phyloP scores from a whole-genome alignment of 2,797 vertebrate genomes.

The Rallus crepitans region DNA sequence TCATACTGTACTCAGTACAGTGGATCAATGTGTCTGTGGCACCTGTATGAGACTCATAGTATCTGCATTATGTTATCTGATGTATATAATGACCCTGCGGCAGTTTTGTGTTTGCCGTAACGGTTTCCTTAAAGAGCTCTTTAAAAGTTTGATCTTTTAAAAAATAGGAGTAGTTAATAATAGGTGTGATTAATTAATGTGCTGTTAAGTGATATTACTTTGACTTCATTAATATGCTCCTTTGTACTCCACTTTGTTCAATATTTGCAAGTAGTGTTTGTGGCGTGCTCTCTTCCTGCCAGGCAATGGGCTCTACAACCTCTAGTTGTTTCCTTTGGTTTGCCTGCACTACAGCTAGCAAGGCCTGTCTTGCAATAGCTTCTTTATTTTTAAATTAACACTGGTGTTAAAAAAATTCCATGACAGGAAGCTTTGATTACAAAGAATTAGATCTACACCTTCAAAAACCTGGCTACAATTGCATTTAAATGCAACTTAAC shows the following conservation, averaged over 20 bases:
- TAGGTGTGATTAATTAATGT: not conserved
- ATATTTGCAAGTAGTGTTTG: constrained; percentile 19
- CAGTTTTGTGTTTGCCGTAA: not conserved
- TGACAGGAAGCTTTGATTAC: not conserved
- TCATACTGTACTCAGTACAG: not conserved
- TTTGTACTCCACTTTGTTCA: not conserved
- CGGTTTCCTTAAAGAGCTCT: not conserved
- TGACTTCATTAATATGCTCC: constrained; percentile 3
- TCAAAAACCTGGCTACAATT: not conserved
- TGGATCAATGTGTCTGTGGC: not conserved
- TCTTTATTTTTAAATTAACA: not conserved
- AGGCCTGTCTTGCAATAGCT: not conserved
- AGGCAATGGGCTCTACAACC: not conserved
- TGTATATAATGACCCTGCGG: not conserved
- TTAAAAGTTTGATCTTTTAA: not conserved
- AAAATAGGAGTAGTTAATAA: not conserved
- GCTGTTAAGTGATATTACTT: not conserved
- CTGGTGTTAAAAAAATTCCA: not conserved
- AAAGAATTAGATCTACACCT: not conserved
- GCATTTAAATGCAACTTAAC: not conserved
- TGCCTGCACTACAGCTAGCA: not conserved
- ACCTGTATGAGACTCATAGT: not conserved
- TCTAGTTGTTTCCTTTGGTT: not conserved
- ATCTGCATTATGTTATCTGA: not conserved
- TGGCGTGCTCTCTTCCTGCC: not conserved